Base-by-base conservation (phyloP, 92 coral and sea anemone species). In the Nematostella vectensis region DNA sequence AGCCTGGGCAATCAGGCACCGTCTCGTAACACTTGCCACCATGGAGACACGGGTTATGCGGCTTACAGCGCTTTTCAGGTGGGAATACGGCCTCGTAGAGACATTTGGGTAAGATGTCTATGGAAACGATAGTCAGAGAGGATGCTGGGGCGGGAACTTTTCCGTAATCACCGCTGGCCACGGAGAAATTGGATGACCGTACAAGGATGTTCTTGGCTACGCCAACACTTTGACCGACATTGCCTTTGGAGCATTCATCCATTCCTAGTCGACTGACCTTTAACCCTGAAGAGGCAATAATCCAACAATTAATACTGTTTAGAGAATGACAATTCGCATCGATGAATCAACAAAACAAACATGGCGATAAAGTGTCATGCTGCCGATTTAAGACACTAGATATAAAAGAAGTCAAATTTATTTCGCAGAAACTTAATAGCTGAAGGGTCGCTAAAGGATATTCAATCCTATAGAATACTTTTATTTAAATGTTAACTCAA, bases 161-260 rank as follows among this genome's bases (percentile, higher is more conserved):
- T 25, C 97, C 97, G 47, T 73, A 77, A 55, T 89, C 79, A 36
- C 97, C 95, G 69, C 95, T 89, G 18, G 83, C 91, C 40, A 89
- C 91, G 26, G 76, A 72, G 73, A 73, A 85, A 21, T 68, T 77
- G 12, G 74, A 68, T 29, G 72, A 69, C 10, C 81, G 82, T 17
- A 30, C 50, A 12, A 89, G 80, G 16, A 69, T 47, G 61, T 89
- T 89, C 13, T 50, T 67, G 48, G 89, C 81, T 29, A 55, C 76
- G 4, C 97, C 97, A 23, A 89, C 88, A 23, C 72, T 49, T 27
- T 75, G 76, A 24, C 30, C 50, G 15, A 33, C 40, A 20, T 48
- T 67, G 60, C 84, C 97, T 48, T 65, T 75, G 38, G 97, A 89
- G 47, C 97, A 89, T 62, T 78, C 80, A 27, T 89, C 97, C 27